A percentile compares a stretch with the other conserved stretches of the same genome.
Conservation (phyloP, 2,797 vertebrate genomes). For the Eulemur coronatus region DNA sequence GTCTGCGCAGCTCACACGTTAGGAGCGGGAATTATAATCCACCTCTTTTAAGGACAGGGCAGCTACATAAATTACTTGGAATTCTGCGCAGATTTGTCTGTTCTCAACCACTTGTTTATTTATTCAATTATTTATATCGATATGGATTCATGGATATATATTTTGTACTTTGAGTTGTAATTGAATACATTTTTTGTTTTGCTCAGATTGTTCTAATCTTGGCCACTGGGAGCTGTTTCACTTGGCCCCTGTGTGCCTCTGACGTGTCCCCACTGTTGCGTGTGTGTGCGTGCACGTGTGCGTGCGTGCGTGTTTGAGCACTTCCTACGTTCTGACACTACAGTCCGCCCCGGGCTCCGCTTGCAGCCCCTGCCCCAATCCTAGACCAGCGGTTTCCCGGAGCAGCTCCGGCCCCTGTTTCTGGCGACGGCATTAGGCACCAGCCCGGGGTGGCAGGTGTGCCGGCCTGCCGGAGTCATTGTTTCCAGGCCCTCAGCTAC, state of each 20-base stretch:
- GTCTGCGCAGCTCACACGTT: accelerated
- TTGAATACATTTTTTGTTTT: neutral
- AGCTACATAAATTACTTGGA: neutral
- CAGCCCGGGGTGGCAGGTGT: neutral
- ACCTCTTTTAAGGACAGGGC: neutral
- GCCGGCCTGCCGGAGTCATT: neutral
- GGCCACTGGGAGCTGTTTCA: neutral
- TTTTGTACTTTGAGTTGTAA: neutral
- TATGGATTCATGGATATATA: neutral
- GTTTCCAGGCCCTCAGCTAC: neutral
- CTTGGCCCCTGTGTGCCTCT: no score
- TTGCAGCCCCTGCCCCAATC: neutral
- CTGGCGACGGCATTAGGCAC: neutral
- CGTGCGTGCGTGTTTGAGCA: neutral
- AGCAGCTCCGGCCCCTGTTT: neutral
- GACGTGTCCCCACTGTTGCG: neutral
- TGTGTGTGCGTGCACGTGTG: neutral
- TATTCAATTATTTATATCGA: neutral
- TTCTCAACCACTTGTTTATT: neutral
- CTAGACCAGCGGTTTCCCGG: neutral
- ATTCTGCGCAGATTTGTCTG: neutral
- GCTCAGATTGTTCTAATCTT: neutral
- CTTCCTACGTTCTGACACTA: neutral
- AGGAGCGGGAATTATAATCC: neutral
- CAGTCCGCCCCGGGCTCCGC: neutral